Evolutionary conservation across 2,797 vertebrate genomes (phyloP).

Genomic region (Sandelia bainsii): DNA sequence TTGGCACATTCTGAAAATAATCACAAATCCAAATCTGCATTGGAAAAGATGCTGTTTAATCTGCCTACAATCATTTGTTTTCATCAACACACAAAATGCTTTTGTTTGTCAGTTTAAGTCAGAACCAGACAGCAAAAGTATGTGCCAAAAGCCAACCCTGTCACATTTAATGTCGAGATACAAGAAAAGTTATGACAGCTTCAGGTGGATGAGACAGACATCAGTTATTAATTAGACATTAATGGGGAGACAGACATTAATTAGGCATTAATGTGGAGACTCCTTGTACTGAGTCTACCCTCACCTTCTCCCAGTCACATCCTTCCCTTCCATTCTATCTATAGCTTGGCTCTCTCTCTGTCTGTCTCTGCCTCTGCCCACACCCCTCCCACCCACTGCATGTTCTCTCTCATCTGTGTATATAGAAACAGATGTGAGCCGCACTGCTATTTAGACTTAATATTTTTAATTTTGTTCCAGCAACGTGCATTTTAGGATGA

Average conservation of each 20-base stretch:
- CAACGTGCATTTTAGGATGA: slow-evolving; percentile 28
- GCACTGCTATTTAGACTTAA: slow-evolving; percentile 20
- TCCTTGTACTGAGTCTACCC: slow-evolving; percentile 50
- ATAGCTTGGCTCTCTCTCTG: slow-evolving; percentile 21
- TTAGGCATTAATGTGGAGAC: slow-evolving; percentile 75
- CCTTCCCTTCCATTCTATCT: slow-evolving; percentile 54
- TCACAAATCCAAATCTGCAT: background rate
- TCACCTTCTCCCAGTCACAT: slow-evolving; percentile 51
- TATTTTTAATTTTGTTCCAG: slow-evolving; percentile 12
- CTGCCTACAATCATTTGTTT: background rate
- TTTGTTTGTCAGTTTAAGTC: background rate
- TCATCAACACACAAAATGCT: background rate
- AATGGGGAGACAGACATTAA: slow-evolving; percentile 75
- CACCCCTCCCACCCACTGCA: slow-evolving; percentile 24
- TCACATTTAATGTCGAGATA: slow-evolving; percentile 57
- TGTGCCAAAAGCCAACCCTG: slow-evolving; percentile 34
- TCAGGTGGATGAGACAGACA: slow-evolving; percentile 69
- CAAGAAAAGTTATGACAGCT: slow-evolving; percentile 66
- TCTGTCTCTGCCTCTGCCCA: background rate
- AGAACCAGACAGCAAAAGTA: slow-evolving; percentile 32
- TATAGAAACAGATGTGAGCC: slow-evolving; percentile 18
- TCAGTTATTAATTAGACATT: slow-evolving; percentile 76
- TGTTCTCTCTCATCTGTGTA: slow-evolving; percentile 31
- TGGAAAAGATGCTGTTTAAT: background rate
- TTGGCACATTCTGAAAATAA: background rate